Evolutionary conservation across 2,888 invertebrate genomes (phyloP).

Genomic region (Sminthurides aquaticus): DNA sequence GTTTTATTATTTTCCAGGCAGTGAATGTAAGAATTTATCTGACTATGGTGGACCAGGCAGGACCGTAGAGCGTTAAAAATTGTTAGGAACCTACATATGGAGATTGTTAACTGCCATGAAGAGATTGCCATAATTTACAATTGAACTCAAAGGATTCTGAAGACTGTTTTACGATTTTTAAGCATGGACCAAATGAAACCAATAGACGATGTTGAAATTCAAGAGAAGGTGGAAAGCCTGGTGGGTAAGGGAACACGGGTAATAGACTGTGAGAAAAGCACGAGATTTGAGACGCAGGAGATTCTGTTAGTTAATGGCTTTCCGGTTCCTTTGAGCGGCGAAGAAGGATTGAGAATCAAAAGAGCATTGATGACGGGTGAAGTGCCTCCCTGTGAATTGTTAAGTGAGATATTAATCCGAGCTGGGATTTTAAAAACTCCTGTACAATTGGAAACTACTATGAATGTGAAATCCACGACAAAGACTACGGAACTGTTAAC

Average conservation of each 20-base stretch:
- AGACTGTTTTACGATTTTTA: too few species aligned
- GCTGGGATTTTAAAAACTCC: constrained; percentile 58
- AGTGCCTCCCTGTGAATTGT: constrained; percentile 62
- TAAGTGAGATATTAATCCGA: constrained; percentile 61
- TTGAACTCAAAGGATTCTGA: too few species aligned
- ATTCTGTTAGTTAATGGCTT: constrained; percentile 63
- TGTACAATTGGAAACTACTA: constrained; percentile 62
- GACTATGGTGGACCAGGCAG: not conserved
- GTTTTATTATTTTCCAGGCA: not conserved
- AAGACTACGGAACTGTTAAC: constrained; percentile 65
- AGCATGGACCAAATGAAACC: constrained; percentile 41
- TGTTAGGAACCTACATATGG: not conserved
- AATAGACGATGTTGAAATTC: constrained; percentile 64
- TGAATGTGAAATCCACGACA: constrained; percentile 63
- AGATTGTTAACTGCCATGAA: not conserved
- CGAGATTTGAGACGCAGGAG: constrained; percentile 64
- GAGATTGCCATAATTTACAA: too few species aligned
- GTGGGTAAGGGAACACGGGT: constrained; percentile 64
- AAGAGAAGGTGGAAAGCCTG: constrained; percentile 66
- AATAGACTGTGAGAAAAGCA: constrained; percentile 65
- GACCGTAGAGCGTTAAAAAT: too few species aligned
- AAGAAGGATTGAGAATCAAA: constrained; percentile 61
- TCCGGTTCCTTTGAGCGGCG: constrained; percentile 60
- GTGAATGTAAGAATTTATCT: not conserved
- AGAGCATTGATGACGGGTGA: constrained; percentile 54